Conservation (phyloP, 2,797 vertebrate genomes). For the Cossypha caffra region DNA sequence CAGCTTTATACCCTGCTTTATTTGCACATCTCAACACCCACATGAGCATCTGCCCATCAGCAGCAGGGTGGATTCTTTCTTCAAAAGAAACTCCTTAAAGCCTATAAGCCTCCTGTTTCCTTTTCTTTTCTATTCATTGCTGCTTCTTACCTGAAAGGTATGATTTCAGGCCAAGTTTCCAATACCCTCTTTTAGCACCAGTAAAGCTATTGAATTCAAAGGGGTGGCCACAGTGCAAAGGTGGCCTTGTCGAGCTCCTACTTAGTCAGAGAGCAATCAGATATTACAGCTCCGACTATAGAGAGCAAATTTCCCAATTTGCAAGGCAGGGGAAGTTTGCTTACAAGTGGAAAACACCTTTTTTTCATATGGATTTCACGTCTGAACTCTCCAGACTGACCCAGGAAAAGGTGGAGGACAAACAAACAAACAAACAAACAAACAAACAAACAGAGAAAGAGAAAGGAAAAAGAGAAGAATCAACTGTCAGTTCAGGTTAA, state of each 20-base stretch:
- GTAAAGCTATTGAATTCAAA: neutral
- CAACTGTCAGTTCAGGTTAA: neutral
- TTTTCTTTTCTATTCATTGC: slow-evolving; percentile 23
- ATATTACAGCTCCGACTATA: neutral
- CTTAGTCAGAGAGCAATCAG: neutral
- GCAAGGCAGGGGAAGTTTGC: neutral
- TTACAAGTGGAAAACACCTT: neutral
- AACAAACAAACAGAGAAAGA: neutral
- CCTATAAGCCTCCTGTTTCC: neutral
- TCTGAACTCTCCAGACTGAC: neutral
- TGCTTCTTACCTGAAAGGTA: slow-evolving; percentile 27
- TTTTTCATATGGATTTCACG: neutral
- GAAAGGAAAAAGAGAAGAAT: neutral
- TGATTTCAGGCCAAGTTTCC: slow-evolving; percentile 12
- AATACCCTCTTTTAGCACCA: neutral
- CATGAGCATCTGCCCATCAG: neutral
- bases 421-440: neutral
- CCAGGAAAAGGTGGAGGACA: neutral
- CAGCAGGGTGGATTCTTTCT: neutral
- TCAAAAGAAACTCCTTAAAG: slow-evolving; percentile 40
- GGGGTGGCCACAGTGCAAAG: neutral
- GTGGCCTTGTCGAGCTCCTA: neutral
- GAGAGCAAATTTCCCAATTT: slow-evolving; percentile 7
- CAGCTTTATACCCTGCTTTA: slow-evolving; percentile 13
- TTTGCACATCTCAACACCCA: slow-evolving; percentile 29